Base-by-base conservation (phyloP, 2,888 invertebrate genomes). In the Malthinus flaveolus region DNA sequence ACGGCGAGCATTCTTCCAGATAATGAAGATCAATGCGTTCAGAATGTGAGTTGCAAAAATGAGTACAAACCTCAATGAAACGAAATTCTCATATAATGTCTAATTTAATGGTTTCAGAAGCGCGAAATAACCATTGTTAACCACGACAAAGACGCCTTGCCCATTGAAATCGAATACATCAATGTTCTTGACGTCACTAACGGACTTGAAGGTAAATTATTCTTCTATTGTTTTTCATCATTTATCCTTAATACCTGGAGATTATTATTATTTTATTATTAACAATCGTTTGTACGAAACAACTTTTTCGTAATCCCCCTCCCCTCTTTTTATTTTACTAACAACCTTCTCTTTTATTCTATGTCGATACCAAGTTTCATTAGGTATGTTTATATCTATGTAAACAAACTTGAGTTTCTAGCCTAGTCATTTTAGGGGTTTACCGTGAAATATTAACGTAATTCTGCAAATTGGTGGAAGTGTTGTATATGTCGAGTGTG, bases 1-100 rank as follows among this genome's bases (percentile, higher is more conserved):
- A 83, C 84, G 5, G 83, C 84, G 1, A 84, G 83, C 63, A 84
- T 84, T 64, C 67, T 75, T 15, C 73, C 75, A 23, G 66, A 70
- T 13, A 65, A 69, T n/a, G 66, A 65, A 48, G 56, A 71, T 31
- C 60, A 70, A 7, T 69, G 70, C 46, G 35, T 52, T 32, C 46
- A 56, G 11, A 45, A 53, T 42, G 56, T 52, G 50, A 58, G 32
- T 32, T 32, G 13, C 10, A 39, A 34, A 23, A 9, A 23, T 32
- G 39, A 36, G 13, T 45, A n/a, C n/a, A n/a, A n/a, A n/a, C n/a
- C n/a, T n/a, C n/a, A n/a, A n/a, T n/a, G n/a, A n/a, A n/a, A n/a
- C n/a, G n/a, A n/a, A n/a, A n/a, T n/a, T n/a, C n/a, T n/a, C n/a
- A n/a, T n/a, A n/a, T n/a, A n/a, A 36, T 32, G 34, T 23, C n/a